These are phyloP conservation scores for Sigmodon hispidus DNA, from an alignment of 2,113 vertebrate genomes.

Conservation along the genomic window DNA sequence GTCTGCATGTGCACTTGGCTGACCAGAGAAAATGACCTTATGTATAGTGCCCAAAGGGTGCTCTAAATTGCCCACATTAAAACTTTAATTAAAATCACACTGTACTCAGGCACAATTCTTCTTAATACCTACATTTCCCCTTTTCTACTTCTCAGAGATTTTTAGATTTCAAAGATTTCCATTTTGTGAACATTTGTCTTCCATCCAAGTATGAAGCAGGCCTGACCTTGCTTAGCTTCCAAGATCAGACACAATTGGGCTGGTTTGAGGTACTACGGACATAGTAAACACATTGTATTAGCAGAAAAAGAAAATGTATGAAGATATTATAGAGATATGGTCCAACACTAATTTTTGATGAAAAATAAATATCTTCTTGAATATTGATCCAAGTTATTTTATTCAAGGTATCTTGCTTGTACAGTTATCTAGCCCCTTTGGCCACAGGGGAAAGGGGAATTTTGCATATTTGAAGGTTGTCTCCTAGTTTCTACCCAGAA, in stretches of 20 bases:
- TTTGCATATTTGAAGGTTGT: background rate
- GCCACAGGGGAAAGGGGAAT: background rate
- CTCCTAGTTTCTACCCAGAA: background rate
- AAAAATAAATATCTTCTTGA: constrained; percentile 38
- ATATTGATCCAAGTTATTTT: background rate
- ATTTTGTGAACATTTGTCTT: background rate
- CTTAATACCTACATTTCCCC: background rate
- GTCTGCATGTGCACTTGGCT: background rate
- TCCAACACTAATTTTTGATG: background rate
- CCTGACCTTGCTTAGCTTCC: background rate
- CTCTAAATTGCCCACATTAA: background rate
- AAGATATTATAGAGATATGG: background rate
- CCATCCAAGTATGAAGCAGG: background rate
- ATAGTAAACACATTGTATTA: background rate
- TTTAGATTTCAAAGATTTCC: background rate
- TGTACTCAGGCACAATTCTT: background rate
- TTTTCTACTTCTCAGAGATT: background rate
- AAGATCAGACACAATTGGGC: background rate
- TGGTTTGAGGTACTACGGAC: background rate
- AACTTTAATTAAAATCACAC: background rate
- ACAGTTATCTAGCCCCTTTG: background rate
- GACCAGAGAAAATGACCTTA: background rate
- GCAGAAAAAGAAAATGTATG: background rate
- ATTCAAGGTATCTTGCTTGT: background rate
- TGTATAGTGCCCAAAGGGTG: background rate